Conservation (phyloP, 1,140 invertebrate species). For the Temnothorax longispinosus region DNA sequence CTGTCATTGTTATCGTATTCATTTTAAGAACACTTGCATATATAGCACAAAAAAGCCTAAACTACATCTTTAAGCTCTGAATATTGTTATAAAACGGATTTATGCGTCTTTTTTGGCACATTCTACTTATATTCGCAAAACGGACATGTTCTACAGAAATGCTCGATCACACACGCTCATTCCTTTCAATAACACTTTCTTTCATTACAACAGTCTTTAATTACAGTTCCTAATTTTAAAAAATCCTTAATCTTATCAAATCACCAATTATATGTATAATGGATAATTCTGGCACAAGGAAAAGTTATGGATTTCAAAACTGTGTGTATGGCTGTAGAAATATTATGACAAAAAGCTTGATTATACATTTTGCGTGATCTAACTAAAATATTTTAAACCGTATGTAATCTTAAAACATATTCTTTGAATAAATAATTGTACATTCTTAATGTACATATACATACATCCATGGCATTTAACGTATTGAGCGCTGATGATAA, state of each 20-base stretch:
- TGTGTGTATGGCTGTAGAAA: neutral
- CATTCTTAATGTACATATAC: neutral
- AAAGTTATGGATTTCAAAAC: constrained; percentile 26
- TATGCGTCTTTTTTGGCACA: constrained; percentile 48
- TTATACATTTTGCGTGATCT: constrained; percentile 31
- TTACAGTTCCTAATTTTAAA: constrained; percentile 15
- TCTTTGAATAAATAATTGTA: constrained; percentile 46
- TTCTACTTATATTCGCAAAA: constrained; percentile 37
- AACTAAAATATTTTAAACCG: constrained; percentile 32
- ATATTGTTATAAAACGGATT: constrained; percentile 27
- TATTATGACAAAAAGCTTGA: neutral
- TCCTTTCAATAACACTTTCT: constrained; percentile 30
- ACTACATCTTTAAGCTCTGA: neutral
- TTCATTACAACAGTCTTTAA: constrained; percentile 45
- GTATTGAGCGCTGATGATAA: constrained; percentile 4
- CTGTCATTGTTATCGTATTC: neutral
- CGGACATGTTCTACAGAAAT: constrained; percentile 7
- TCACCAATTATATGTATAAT: neutral
- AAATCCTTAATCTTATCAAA: constrained; percentile 20
- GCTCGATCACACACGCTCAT: constrained; percentile 16
- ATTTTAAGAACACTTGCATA: constrained; percentile 7
- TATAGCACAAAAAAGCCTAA: constrained; percentile 18
- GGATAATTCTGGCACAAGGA: constrained; percentile 22
- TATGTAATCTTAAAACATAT: constrained; percentile 23
- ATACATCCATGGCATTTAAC: neutral